These are phyloP conservation scores for Panzeria rudis DNA, from an alignment of 2,888 invertebrate genomes.

Conservation along the genomic window DNA sequence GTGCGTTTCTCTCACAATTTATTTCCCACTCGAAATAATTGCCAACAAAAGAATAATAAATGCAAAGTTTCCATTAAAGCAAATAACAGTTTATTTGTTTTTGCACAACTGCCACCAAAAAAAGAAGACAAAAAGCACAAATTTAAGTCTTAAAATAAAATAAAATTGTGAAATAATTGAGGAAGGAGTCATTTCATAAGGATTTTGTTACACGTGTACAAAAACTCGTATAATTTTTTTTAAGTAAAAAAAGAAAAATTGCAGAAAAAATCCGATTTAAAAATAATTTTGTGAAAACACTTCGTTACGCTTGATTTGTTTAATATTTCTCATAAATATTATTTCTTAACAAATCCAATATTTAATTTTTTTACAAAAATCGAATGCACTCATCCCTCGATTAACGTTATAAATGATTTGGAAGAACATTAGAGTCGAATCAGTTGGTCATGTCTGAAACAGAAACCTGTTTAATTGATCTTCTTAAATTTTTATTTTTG, in stretches of 20 bases:
- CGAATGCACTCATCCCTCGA: neutral
- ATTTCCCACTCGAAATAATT: slow-evolving; percentile 40
- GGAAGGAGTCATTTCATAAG: neutral
- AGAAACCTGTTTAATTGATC: no score
- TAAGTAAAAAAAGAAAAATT: neutral
- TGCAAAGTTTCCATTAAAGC: slow-evolving; percentile 14
- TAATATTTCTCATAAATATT: neutral
- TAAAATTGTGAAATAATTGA: slow-evolving; percentile 2
- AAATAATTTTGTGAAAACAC: neutral
- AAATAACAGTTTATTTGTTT: slow-evolving; percentile 11
- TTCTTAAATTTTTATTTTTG: no score
- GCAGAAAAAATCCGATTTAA: neutral
- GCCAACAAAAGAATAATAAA: slow-evolving; percentile 17
- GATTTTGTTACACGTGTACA: neutral
- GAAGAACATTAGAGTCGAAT: no score
- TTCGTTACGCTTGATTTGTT: neutral
- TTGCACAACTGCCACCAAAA: neutral
- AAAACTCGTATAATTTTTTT: neutral
- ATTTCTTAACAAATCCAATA: neutral
- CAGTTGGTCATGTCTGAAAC: no score
- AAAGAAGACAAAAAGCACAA: neutral
- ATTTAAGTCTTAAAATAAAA: slow-evolving; percentile 5
- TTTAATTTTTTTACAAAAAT: neutral
- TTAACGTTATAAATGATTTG: neutral
- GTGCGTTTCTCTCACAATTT: slow-evolving; percentile 10